These are phyloP conservation scores for Schizopygopsis malacanthus DNA, from an alignment of 2,797 vertebrate species.

Conservation along the genomic window DNA sequence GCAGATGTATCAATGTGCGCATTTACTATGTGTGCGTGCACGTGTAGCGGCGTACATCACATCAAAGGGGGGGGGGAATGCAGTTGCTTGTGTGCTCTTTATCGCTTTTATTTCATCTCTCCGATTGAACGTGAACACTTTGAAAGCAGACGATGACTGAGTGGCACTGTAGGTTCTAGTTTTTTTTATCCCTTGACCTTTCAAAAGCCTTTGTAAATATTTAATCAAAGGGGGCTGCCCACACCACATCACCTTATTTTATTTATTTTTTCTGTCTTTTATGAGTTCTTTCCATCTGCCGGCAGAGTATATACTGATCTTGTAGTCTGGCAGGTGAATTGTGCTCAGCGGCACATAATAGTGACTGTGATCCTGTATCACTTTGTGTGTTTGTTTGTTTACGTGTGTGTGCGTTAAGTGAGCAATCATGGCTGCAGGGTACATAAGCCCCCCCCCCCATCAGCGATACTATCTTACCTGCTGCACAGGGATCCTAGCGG, in stretches of 20 bases:
- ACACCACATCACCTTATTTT: constrained; percentile 40
- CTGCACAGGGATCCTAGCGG: constrained; percentile 16
- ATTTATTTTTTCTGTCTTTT: constrained; percentile 58
- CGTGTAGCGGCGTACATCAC: constrained; percentile 26
- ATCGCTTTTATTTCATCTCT: constrained; percentile 32
- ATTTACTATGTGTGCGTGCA: constrained; percentile 49
- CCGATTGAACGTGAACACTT: constrained; percentile 24
- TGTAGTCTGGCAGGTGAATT: neutral
- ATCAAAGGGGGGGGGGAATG: constrained; percentile 57
- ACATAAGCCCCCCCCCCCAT: neutral
- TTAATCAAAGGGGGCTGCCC: constrained; percentile 70
- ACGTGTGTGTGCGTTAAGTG: constrained; percentile 19
- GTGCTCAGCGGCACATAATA: neutral
- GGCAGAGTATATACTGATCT: neutral
- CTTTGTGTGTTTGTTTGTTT: constrained; percentile 32
- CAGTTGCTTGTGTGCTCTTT: constrained; percentile 21
- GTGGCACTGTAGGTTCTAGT: constrained; percentile 1
- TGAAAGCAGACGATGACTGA: constrained; percentile 39
- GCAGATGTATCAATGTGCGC: constrained; percentile 48
- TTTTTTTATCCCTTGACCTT: constrained; percentile 68
- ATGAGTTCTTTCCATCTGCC: neutral
- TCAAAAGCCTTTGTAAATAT: constrained; percentile 72
- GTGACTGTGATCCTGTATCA: constrained; percentile 4
- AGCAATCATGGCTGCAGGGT: constrained; percentile 41
- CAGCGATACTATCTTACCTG: constrained; percentile 27